These are phyloP conservation scores for Leptobrachium ailaonicum DNA, from an alignment of 2,113 vertebrate genomes.

Conservation along the genomic window DNA sequence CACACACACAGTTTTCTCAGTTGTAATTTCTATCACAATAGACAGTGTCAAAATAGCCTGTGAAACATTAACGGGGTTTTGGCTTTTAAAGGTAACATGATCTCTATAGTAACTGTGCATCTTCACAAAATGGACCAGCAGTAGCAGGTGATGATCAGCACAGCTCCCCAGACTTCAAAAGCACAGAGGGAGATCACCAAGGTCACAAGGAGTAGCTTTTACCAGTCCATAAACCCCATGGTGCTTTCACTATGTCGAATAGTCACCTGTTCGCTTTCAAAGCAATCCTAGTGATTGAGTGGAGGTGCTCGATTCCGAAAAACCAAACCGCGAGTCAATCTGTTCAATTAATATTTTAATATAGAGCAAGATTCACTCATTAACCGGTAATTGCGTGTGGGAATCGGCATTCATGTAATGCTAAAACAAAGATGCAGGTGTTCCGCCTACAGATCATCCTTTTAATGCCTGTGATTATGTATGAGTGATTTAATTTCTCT, in stretches of 20 bases:
- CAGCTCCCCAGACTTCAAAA: not conserved
- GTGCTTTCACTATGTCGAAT: not conserved
- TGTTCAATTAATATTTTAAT: constrained; percentile 31
- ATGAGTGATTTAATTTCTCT: constrained; percentile 27
- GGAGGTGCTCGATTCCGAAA: not conserved
- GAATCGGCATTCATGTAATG: constrained; percentile 27
- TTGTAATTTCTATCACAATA: no score
- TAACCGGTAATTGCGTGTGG: constrained; percentile 40
- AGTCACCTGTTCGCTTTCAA: constrained; percentile 17
- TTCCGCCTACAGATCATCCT: constrained; percentile 13
- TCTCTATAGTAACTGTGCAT: not conserved
- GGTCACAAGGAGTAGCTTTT: not conserved
- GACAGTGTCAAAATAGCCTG: no score
- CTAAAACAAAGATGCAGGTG: constrained; percentile 42
- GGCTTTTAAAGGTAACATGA: no score
- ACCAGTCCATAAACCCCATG: not conserved
- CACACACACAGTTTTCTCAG: no score
- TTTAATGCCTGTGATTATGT: constrained; percentile 11
- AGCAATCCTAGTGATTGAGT: not conserved
- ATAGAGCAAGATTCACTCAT: constrained; percentile 34
- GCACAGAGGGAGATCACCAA: not conserved
- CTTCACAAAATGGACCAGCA: not conserved
- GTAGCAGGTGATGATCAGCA: not conserved
- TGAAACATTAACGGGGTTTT: no score
- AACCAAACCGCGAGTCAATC: not conserved